Evolutionary conservation across 2,888 invertebrate species (phyloP).

Genomic region (Synanthedon tipuliformis): DNA sequence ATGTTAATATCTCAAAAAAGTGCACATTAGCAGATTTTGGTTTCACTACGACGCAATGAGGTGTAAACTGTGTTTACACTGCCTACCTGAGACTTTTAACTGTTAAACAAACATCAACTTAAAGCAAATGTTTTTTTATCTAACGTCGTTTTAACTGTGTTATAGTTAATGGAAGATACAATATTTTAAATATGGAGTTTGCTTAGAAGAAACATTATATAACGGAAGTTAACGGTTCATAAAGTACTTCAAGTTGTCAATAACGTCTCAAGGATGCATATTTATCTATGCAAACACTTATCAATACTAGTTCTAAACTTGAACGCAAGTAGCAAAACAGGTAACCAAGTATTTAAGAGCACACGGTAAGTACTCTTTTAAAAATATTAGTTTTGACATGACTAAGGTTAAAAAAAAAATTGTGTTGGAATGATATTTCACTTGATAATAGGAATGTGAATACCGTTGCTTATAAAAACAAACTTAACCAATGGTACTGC

Average conservation of each 20-base stretch:
- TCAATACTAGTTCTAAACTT: background rate
- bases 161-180: slow-evolving; percentile 5
- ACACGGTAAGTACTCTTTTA: too few relatives aligned
- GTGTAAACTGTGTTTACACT: background rate
- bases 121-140: slow-evolving; percentile 18
- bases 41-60: background rate
- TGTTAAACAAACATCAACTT: slow-evolving; percentile 14
- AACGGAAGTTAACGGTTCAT: slow-evolving; percentile 1
- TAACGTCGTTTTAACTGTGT: slow-evolving; percentile 8
- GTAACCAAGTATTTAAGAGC: too few relatives aligned
- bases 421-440: too few relatives aligned
- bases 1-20: background rate
- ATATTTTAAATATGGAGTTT: slow-evolving; percentile 2
- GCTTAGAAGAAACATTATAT: background rate
- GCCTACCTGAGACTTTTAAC: slow-evolving; percentile 6
- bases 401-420: too few relatives aligned
- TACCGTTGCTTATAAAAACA: too few relatives aligned
- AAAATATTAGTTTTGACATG: too few relatives aligned
- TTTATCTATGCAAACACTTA: background rate
- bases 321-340: background rate
- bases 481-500: too few relatives aligned
- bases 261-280: slow-evolving; percentile 1
- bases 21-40: too few relatives aligned
- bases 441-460: too few relatives aligned
- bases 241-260: slow-evolving; percentile 1